Evolutionary conservation across 2,888 invertebrate genomes (phyloP).

Genomic region (Merodon equestris): DNA sequence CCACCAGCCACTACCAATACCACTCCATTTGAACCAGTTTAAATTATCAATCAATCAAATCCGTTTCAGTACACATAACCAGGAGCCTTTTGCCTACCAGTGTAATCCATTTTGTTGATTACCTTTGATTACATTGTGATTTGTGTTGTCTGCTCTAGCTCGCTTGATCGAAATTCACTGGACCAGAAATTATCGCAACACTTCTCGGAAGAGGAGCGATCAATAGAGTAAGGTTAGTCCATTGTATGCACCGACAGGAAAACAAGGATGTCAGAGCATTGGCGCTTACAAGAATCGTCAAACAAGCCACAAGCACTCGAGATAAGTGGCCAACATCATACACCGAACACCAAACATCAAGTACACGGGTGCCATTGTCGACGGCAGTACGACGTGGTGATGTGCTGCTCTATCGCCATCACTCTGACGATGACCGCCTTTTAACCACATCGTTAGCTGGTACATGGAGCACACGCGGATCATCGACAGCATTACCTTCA

Average conservation of each 20-base stretch:
- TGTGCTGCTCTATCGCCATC: slow-evolving; percentile 19
- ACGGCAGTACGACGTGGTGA: background rate
- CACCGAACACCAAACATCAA: background rate
- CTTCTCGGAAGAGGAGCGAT: slow-evolving; percentile 60
- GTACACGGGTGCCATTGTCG: background rate
- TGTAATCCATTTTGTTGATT: slow-evolving; percentile 70
- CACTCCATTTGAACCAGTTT: slow-evolving; percentile 59
- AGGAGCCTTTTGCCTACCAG: slow-evolving; percentile 69
- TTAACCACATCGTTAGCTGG: slow-evolving; percentile 67
- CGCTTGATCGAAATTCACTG: slow-evolving; percentile 19
- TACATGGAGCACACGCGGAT: slow-evolving; percentile 59
- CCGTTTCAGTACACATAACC: slow-evolving; percentile 65
- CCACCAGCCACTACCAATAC: too few relatives aligned
- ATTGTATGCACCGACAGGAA: slow-evolving; percentile 60
- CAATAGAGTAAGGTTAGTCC: slow-evolving; percentile 46
- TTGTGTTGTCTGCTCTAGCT: slow-evolving; percentile 65
- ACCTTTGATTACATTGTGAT: slow-evolving; percentile 71
- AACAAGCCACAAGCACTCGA: slow-evolving; percentile 46
- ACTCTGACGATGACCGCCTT: slow-evolving; percentile 31
- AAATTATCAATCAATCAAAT: slow-evolving; percentile 69
- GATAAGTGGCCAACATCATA: slow-evolving; percentile 37
- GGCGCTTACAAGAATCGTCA: slow-evolving; percentile 10
- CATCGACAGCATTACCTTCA: slow-evolving; percentile 23
- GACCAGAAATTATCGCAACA: slow-evolving; percentile 52
- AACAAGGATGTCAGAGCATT: slow-evolving; percentile 57